Evolutionary conservation across 2,113 vertebrate species (phyloP).

Genomic region (Odobenus rosmarus): DNA sequence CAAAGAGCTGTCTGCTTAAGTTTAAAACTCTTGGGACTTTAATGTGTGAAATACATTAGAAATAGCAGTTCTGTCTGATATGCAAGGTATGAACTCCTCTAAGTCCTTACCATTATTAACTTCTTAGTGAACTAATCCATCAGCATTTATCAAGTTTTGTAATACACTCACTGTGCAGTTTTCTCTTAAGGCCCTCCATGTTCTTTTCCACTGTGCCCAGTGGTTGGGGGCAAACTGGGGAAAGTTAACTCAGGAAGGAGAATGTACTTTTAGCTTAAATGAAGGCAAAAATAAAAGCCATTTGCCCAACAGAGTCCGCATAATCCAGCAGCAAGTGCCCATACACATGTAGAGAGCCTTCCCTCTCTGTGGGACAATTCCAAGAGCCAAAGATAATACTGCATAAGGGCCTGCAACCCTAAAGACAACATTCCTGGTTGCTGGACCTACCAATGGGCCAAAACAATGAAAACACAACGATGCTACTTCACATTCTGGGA

Average conservation of each 20-base stretch:
- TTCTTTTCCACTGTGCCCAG: neutral
- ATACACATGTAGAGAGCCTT: neutral
- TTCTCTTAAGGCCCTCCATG: neutral
- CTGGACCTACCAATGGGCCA: neutral
- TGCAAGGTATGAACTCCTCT: neutral
- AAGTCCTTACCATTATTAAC: neutral
- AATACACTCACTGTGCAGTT: neutral
- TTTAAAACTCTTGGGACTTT: neutral
- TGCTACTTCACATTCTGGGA: neutral
- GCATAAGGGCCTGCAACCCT: neutral
- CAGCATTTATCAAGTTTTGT: neutral
- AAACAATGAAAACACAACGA: neutral
- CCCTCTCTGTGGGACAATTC: neutral
- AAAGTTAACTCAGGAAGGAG: neutral
- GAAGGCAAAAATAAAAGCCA: neutral
- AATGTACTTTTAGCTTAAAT: neutral
- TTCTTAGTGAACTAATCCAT: neutral
- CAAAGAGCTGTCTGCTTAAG: neutral
- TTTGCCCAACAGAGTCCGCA: neutral
- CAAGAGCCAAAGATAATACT: neutral
- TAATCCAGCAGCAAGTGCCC: neutral
- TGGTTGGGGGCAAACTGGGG: neutral
- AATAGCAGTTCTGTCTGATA: neutral
- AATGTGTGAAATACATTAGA: neutral
- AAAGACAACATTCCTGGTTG: neutral